phyloP scores from a whole-genome alignment of 2,113 vertebrate genomes.

The Sciurus niger region DNA sequence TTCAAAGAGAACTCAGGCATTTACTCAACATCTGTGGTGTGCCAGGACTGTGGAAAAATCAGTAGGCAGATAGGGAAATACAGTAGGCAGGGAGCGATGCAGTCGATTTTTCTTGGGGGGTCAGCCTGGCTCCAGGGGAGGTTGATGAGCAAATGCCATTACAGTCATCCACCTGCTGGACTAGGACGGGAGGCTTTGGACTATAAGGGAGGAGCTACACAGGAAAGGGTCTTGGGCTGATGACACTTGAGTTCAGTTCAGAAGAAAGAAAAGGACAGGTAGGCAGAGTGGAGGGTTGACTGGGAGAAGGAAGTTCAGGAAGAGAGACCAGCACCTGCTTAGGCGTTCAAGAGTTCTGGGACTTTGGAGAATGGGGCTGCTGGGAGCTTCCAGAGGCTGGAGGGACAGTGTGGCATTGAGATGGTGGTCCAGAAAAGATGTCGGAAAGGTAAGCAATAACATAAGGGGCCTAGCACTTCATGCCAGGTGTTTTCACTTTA shows the following conservation, averaged over 20 bases:
- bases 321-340: not conserved
- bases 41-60: not conserved
- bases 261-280: not conserved
- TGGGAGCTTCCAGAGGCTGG: not conserved
- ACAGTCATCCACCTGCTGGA: not conserved
- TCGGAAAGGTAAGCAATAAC: not conserved
- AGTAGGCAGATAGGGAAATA: too few relatives aligned
- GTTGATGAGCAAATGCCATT: too few relatives aligned
- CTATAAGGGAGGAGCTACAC: not conserved
- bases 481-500: not conserved
- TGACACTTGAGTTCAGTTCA: not conserved
- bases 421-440: not conserved
- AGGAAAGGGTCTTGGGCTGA: not conserved
- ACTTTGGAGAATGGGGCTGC: not conserved
- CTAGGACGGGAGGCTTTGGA: not conserved
- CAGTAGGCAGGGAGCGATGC: too few relatives aligned
- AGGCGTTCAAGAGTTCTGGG: not conserved
- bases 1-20: not conserved
- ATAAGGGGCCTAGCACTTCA: not conserved
- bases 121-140: not conserved
- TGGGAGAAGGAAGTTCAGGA: not conserved
- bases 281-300: not conserved
- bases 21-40: not conserved
- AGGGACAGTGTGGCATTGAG: not conserved
- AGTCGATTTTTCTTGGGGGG: too few relatives aligned